Percentiles rank a stretch among this genome's conserved stretches.
phyloP scores from a whole-genome alignment of 2,888 invertebrate species.

The Elegia similella region DNA sequence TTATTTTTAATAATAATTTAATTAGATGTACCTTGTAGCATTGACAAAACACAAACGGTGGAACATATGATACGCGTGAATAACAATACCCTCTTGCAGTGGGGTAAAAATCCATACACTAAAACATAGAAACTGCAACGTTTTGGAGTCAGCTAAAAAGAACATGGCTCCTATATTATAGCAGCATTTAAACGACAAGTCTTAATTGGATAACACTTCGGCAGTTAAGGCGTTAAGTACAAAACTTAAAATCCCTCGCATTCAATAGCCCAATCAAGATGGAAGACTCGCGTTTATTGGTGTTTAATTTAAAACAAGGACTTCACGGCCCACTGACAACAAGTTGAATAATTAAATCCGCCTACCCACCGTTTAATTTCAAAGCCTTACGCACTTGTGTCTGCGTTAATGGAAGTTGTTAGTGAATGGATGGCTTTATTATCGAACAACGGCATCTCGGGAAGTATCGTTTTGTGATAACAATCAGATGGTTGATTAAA shows the following conservation, averaged over 20 bases:
- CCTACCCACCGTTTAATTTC: background rate
- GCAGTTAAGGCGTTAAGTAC: background rate
- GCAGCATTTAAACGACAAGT: no score
- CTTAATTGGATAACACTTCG: no score
- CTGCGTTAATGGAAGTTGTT: conserved; percentile 2
- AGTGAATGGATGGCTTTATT: conserved; percentile 6
- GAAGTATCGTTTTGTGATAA: background rate
- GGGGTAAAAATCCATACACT: no score
- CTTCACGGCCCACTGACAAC: conserved; percentile 16
- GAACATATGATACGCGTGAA: no score
- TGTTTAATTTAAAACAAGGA: conserved; percentile 19
- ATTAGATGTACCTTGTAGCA: no score
- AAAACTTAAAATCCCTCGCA: background rate
- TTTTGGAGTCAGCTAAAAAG: no score
- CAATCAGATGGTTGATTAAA: background rate
- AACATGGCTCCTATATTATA: no score
- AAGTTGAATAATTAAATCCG: conserved; percentile 18
- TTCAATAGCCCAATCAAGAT: conserved; percentile 9
- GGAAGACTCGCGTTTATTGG: conserved; percentile 12
- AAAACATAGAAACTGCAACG: no score
- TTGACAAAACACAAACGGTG: no score
- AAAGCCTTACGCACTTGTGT: conserved; percentile 1
- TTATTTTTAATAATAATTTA: no score
- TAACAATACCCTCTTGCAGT: no score
- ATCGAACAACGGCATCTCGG: background rate